Evolutionary conservation across 2,888 invertebrate genomes (phyloP).

Genomic region (Cantharis lateralis): DNA sequence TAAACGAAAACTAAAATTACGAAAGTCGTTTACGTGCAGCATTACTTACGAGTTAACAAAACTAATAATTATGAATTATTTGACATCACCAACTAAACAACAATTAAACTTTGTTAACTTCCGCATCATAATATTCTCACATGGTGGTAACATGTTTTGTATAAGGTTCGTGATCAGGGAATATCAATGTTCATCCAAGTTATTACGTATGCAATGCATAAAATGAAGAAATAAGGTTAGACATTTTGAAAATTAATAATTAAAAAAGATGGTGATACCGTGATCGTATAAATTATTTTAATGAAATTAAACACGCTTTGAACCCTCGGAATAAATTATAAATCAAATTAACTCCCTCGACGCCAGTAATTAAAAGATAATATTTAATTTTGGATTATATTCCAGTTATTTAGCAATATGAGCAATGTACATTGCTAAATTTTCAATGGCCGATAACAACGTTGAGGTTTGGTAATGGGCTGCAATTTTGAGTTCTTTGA

Average conservation of each 20-base stretch:
- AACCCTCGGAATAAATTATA: not conserved
- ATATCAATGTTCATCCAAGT: not conserved
- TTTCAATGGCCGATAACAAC: too few relatives aligned
- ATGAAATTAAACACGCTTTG: not conserved
- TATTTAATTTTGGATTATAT: not conserved
- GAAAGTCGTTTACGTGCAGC: not conserved
- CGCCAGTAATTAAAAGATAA: too few relatives aligned
- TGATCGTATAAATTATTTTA: not conserved
- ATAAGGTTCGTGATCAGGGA: conserved; percentile 6
- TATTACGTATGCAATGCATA: not conserved
- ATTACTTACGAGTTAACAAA: not conserved
- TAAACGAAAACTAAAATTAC: not conserved
- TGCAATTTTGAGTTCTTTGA: too few relatives aligned
- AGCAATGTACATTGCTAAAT: too few relatives aligned
- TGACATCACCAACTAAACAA: not conserved
- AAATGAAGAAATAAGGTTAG: not conserved
- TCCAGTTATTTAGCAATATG: too few relatives aligned
- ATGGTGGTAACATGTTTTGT: conserved; percentile 1
- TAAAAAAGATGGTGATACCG: not conserved
- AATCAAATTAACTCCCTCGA: too few relatives aligned
- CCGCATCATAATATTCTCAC: conserved; percentile 5
- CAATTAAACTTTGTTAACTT: not conserved
- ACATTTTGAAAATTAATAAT: not conserved
- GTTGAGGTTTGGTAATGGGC: too few relatives aligned
- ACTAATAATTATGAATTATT: not conserved